phyloP scores from a whole-genome alignment of 2,888 invertebrate genomes.

The Cephus pulcher region DNA sequence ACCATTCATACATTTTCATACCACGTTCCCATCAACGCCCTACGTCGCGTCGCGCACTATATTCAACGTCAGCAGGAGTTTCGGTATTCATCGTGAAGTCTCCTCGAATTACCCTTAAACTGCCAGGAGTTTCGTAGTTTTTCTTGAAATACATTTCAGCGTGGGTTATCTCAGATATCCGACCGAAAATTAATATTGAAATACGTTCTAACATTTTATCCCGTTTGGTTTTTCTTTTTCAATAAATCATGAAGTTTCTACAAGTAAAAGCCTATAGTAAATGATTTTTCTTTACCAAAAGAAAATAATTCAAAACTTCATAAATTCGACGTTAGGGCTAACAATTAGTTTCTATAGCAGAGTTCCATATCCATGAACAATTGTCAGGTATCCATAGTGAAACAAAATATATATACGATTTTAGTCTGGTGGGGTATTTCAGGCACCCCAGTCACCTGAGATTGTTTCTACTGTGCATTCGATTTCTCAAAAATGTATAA shows the following conservation, averaged over 20 bases:
- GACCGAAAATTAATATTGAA: not conserved
- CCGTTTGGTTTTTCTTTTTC: not conserved
- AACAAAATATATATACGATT: too few relatives aligned
- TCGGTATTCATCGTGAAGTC: not conserved
- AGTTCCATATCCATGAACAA: not conserved
- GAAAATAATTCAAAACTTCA: not conserved
- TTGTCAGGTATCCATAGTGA: not conserved
- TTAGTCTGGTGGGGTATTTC: too few relatives aligned
- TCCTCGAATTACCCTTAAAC: not conserved
- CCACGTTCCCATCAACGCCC: not conserved
- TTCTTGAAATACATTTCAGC: not conserved
- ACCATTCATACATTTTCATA: slow-evolving; percentile 8
- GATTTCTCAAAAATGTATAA: not conserved
- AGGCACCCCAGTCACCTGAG: not conserved
- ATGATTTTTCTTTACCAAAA: not conserved
- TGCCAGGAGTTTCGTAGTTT: not conserved
- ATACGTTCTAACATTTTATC: not conserved
- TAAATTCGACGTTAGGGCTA: not conserved
- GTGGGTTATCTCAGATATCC: not conserved
- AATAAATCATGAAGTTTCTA: too few relatives aligned
- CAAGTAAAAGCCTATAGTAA: not conserved
- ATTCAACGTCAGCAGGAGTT: not conserved
- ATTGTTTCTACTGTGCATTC: not conserved
- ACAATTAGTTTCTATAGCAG: not conserved
- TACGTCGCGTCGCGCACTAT: not conserved